These are phyloP conservation scores for Amiota minor DNA, from an alignment of 2,888 invertebrate species.

Conservation along the genomic window DNA sequence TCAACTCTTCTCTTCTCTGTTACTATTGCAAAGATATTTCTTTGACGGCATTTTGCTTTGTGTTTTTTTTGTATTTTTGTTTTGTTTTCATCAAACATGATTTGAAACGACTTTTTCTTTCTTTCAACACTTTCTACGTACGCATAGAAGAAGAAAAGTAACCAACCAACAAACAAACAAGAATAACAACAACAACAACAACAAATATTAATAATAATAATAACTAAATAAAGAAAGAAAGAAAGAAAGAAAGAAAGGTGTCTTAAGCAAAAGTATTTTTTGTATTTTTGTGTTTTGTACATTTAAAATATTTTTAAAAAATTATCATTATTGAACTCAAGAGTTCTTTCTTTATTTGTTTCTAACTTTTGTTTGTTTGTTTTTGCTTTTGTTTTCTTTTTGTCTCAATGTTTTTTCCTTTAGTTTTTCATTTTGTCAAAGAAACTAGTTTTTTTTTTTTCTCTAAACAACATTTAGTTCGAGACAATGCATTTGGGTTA, in stretches of 20 bases:
- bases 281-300: background rate
- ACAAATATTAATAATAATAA: too few relatives aligned
- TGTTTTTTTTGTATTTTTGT: too few relatives aligned
- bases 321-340: constrained; percentile 57
- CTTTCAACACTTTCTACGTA: too few relatives aligned
- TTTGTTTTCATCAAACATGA: too few relatives aligned
- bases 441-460: constrained; percentile 5
- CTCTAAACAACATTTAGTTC: constrained; percentile 38
- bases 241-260: background rate
- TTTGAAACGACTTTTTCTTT: too few relatives aligned
- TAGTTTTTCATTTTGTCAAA: constrained; percentile 17
- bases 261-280: background rate
- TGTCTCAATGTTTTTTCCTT: constrained; percentile 10
- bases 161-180: too few relatives aligned
- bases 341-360: constrained; percentile 34
- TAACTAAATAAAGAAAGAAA: background rate
- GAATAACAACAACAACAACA: too few relatives aligned
- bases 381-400: constrained; percentile 37
- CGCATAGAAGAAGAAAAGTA: too few relatives aligned
- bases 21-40: too few relatives aligned
- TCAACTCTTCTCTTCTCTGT: too few relatives aligned
- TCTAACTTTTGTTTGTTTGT: background rate
- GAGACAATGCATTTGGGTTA: constrained; percentile 57
- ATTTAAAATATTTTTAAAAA: background rate
- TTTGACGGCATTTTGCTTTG: too few relatives aligned